Conservation (phyloP, 2,888 invertebrate species). For the Mythimna impura region DNA sequence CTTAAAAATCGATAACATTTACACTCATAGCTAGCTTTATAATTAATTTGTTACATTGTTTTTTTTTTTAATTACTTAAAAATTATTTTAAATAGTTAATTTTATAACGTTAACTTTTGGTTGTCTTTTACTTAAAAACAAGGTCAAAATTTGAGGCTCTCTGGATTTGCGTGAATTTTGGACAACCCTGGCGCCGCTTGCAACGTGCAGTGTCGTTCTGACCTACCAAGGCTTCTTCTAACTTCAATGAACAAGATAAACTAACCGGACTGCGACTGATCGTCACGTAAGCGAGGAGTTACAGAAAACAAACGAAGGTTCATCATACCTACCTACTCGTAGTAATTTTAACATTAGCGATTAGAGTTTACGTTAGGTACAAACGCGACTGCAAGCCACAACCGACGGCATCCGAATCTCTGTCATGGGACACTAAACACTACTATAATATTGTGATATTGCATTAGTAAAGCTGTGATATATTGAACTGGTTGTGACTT, state of each 20-base stretch:
- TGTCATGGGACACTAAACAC: constrained; percentile 71
- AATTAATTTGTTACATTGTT: constrained; percentile 90
- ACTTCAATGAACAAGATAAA: constrained; percentile 46
- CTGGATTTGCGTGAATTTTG: constrained; percentile 83
- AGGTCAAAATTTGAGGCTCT: constrained; percentile 86
- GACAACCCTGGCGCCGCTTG: constrained; percentile 82
- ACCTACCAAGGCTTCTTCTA: constrained; percentile 32
- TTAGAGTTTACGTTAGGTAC: constrained; percentile 36
- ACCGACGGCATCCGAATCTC: constrained; percentile 66
- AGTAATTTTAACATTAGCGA: constrained; percentile 28
- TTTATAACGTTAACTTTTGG: constrained; percentile 90
- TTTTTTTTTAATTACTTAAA: constrained; percentile 85
- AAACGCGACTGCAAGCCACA: constrained; percentile 69
- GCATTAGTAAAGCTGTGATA: constrained; percentile 89
- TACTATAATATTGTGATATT: constrained; percentile 84
- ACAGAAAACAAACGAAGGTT: constrained; percentile 20
- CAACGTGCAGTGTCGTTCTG: constrained; percentile 71
- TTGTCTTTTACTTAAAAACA: constrained; percentile 89
- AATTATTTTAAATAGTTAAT: constrained; percentile 89
- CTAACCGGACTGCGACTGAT: constrained; percentile 24
- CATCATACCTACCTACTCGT: constrained; percentile 20
- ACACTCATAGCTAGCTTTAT: constrained; percentile 90
- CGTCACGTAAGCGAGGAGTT: constrained; percentile 45
- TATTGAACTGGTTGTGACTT: constrained; percentile 88
- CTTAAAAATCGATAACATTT: constrained; percentile 90